phyloP scores from a whole-genome alignment of 2,888 invertebrate species.

The Trissolcus japonicus region DNA sequence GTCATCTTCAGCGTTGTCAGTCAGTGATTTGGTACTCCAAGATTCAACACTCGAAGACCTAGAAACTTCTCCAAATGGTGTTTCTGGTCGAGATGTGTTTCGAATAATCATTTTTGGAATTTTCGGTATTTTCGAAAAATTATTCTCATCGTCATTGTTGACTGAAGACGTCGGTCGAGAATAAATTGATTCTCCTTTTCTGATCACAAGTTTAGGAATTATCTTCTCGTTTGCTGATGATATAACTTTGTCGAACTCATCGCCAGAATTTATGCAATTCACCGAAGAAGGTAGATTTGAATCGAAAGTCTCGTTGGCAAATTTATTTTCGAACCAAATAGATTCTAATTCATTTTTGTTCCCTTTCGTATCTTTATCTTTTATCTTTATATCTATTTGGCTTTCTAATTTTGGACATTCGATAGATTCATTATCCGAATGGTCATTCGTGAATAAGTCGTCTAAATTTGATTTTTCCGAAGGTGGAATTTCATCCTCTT shows the following conservation, averaged over 20 bases:
- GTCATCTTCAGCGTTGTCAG: constrained; percentile 31
- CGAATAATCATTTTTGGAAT: constrained; percentile 75
- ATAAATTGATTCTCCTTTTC: constrained; percentile 63
- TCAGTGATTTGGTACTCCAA: constrained; percentile 49
- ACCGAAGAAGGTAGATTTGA: too few relatives aligned
- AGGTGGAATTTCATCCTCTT: constrained; percentile 28
- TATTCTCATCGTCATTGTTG: background rate
- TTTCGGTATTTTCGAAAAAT: constrained; percentile 63
- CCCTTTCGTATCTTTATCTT: too few relatives aligned
- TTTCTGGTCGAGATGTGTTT: constrained; percentile 70
- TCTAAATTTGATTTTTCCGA: constrained; percentile 19
- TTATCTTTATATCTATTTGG: constrained; percentile 18
- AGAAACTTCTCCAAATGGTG: constrained; percentile 67
- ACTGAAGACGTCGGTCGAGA: constrained; percentile 54
- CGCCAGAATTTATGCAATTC: too few relatives aligned
- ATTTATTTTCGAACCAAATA: constrained; percentile 32
- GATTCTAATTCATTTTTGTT: background rate
- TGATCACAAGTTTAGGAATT: constrained; percentile 67
- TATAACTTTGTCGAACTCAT: background rate
- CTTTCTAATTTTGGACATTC: constrained; percentile 48
- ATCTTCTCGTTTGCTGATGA: constrained; percentile 53
- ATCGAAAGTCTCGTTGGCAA: background rate
- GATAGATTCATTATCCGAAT: constrained; percentile 24
- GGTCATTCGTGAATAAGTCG: background rate
- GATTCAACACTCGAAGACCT: constrained; percentile 55